Evolutionary conservation across 2,888 invertebrate genomes (phyloP).

Genomic region (Diaperis boleti): DNA sequence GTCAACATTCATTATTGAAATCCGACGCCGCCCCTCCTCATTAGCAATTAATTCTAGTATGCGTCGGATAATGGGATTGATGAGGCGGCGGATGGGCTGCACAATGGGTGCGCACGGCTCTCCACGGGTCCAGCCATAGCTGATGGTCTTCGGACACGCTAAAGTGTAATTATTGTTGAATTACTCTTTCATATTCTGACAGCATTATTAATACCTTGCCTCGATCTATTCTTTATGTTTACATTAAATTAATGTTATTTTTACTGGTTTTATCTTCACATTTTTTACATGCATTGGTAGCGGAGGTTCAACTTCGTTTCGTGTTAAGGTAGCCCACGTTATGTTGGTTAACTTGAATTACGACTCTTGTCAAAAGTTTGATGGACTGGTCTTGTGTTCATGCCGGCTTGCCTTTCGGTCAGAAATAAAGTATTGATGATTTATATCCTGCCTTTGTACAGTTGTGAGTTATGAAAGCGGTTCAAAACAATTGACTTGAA

Average conservation of each 20-base stretch:
- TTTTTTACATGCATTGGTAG: conserved; percentile 30
- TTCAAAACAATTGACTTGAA: conserved; percentile 35
- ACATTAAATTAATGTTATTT: conserved; percentile 58
- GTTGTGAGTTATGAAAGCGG: conserved; percentile 37
- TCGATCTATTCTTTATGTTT: conserved; percentile 56
- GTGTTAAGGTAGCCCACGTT: conserved; percentile 42
- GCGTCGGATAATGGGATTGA: conserved; percentile 36
- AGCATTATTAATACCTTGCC: conserved; percentile 59
- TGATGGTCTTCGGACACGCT: conserved; percentile 60
- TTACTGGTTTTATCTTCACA: conserved; percentile 39
- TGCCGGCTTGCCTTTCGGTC: conserved; percentile 39
- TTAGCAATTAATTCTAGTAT: conserved; percentile 38
- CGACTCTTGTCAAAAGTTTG: conserved; percentile 39
- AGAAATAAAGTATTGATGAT: conserved; percentile 42
- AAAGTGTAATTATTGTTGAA: conserved; percentile 62
- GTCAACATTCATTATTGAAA: conserved; percentile 30
- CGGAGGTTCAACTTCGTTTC: conserved; percentile 30
- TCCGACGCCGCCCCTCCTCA: conserved; percentile 25
- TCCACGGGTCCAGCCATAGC: conserved; percentile 50
- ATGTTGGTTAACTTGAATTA: conserved; percentile 40
- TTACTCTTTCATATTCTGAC: conserved; percentile 60
- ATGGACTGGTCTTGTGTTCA: conserved; percentile 40
- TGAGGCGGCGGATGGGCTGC: conserved; percentile 33
- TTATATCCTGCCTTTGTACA: conserved; percentile 40
- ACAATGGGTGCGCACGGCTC: conserved; percentile 45